A percentile compares a stretch with the other conserved stretches of the same genome.
Conservation (phyloP, 2,888 invertebrate genomes). For the Drosophila nr. medialis region DNA sequence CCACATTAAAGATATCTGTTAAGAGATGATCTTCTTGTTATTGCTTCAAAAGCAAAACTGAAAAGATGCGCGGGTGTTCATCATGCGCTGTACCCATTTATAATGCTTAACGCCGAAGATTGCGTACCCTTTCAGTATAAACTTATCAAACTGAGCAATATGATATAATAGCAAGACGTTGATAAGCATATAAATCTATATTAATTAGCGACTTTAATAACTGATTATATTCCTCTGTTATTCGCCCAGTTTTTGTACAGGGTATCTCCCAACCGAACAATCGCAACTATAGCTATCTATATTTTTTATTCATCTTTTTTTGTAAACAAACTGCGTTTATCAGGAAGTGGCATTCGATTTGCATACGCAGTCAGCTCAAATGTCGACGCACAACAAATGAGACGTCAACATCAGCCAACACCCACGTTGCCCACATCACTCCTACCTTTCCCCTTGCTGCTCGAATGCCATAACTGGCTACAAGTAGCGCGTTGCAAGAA, state of each 20-base stretch:
- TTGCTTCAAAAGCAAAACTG: background rate
- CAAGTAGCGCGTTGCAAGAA: constrained; percentile 66
- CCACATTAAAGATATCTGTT: constrained; percentile 59
- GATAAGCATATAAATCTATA: background rate
- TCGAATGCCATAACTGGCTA: constrained; percentile 30
- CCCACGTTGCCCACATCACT: constrained; percentile 10
- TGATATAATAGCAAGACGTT: background rate
- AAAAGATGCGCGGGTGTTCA: background rate
- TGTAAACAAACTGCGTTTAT: constrained; percentile 10
- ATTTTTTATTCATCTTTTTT: background rate
- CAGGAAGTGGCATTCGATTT: constrained; percentile 29
- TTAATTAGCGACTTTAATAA: background rate
- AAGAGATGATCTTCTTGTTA: constrained; percentile 11
- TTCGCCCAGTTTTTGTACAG: background rate
- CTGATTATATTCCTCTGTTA: background rate
- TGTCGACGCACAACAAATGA: constrained; percentile 67
- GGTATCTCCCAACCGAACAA: background rate
- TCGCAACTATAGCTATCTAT: background rate
- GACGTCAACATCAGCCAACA: constrained; percentile 62
- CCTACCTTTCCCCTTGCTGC: background rate
- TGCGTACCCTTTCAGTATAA: background rate
- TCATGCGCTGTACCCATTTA: background rate
- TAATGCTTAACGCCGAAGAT: background rate
- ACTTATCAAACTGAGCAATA: background rate
- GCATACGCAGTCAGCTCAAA: constrained; percentile 38